Base-by-base conservation (phyloP, 2,888 invertebrate genomes). In the Sinhomidia bicolor region DNA sequence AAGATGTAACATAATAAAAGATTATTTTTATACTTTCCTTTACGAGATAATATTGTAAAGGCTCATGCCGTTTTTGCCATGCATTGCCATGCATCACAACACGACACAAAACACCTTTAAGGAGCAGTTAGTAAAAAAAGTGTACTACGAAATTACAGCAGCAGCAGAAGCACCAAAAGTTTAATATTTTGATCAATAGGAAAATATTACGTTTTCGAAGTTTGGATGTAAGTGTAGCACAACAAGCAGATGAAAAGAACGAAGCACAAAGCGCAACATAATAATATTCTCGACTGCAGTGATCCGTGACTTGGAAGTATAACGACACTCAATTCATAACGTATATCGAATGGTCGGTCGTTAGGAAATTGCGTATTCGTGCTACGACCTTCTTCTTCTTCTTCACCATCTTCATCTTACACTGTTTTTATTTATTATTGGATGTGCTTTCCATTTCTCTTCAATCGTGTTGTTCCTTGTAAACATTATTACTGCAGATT, bases 301-400 rank as follows among this genome's bases (percentile, higher is more conserved):
- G 81, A 82, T 87, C 87, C 87, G 87, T 87, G 87, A 87, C 87
- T 87, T 82, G 87, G 87, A 87, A 76, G 82, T 82, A 71, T 76
- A 87, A 87, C 87, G 81, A 82, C 81, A 87, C 14, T 62, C 54
- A 84, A 71, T 71, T 84, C 54, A 82, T 47, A 60, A 57, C 60
- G 17, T 20, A 32, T 54, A 80, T 57, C 68, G 80, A 86, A 80
- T 81, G 57, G 26, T 6, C 1, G 68, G 29, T 57, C 74, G 81
- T 78, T 76, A 74, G 60, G 36, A 85, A 85, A 85, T 78, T 85
- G 79, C 79, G 79, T 79, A 85, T 79, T 85, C 85, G 78, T 85
- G 79, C 68, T 65, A 51, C 85, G 57, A 78, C 44, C 78, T 47
- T 79, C 68, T 79, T 71, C 47, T 23, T 47, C n/a, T 17, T 65